A percentile compares a stretch with the other conserved stretches of the same genome.
Conservation (phyloP, 2,113 vertebrate species). For the Campylomormyrus tamandua region DNA sequence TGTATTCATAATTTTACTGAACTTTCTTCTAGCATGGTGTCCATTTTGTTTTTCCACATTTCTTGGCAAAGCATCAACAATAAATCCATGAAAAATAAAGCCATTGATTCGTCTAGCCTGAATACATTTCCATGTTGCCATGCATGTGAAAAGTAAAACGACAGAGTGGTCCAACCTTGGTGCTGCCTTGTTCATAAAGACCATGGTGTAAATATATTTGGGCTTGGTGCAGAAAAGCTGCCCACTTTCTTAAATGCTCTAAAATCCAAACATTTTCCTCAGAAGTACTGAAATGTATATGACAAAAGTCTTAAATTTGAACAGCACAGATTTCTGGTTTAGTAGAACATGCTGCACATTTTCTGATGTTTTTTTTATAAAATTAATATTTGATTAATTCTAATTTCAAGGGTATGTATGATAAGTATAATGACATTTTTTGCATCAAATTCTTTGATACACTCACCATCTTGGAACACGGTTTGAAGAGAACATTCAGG, state of each 20-base stretch:
- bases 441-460: not conserved
- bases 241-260: not conserved
- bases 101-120: not conserved
- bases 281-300: not conserved
- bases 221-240: not conserved
- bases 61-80: not conserved
- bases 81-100: not conserved
- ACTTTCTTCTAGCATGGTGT: not conserved
- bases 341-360: not conserved
- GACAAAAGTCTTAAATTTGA: not conserved
- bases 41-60: not conserved
- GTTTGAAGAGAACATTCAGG: no score
- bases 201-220: not conserved
- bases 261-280: not conserved
- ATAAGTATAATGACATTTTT: not conserved
- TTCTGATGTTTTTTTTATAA: not conserved
- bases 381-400: not conserved
- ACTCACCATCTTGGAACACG: no score
- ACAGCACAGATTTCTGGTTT: not conserved
- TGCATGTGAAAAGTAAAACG: not conserved
- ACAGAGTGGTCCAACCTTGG: not conserved
- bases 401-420: not conserved
- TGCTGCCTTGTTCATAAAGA: not conserved
- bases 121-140: not conserved
- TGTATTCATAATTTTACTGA: conserved; percentile 1